Conservation (phyloP, 2,888 invertebrate species). For the Meloe dianella region DNA sequence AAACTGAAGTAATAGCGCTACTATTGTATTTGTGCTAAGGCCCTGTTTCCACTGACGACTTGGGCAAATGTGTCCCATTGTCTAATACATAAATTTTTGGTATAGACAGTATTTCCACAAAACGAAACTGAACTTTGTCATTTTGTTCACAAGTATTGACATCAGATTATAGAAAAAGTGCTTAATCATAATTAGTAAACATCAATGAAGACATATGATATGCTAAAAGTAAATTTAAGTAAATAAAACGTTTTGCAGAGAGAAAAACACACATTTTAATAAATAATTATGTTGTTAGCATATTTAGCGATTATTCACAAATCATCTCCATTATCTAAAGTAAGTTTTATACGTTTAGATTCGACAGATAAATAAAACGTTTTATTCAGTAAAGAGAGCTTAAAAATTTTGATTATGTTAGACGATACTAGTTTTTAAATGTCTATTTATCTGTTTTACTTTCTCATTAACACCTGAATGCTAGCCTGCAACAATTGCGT, state of each 20-base stretch:
- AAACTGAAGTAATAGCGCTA: neutral
- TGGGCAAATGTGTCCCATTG: no score
- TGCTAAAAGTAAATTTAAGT: neutral
- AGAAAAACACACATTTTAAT: neutral
- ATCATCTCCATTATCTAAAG: neutral
- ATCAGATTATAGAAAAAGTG: neutral
- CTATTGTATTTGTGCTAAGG: neutral
- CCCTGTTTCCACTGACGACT: no score
- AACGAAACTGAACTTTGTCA: neutral
- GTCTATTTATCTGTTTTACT: neutral
- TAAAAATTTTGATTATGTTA: neutral
- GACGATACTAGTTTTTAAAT: neutral
- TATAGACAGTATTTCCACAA: no score
- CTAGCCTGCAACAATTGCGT: constrained; percentile 4
- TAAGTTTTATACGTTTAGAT: no score
- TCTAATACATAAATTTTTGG: no score
- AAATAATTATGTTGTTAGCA: neutral
- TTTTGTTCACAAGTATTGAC: neutral
- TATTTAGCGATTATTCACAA: neutral
- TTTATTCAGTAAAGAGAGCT: neutral
- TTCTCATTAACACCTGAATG: neutral
- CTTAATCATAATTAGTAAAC: neutral
- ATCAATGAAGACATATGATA: neutral
- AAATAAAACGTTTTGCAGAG: neutral
- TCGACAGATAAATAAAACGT: no score